Percentiles rank a stretch among this genome's conserved stretches.
Evolutionary conservation across 2,797 vertebrate species (phyloP).

Genomic region (Bryconaethiops microstoma): DNA sequence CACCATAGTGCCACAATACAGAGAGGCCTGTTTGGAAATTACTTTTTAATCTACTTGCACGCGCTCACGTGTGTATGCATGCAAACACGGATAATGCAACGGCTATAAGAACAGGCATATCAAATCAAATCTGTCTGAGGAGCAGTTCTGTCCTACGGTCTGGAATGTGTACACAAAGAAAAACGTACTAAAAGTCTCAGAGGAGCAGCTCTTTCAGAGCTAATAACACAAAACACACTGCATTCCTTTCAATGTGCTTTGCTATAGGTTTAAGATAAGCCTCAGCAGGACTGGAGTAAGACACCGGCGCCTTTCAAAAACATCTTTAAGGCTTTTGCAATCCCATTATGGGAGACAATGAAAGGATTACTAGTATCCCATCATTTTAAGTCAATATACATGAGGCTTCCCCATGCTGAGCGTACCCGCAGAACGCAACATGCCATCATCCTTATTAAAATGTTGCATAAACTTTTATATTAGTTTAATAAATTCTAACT

Average conservation of each 20-base stretch:
- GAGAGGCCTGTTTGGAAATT: slow-evolving; percentile 1
- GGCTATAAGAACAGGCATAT: slow-evolving; percentile 18
- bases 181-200: slow-evolving; percentile 31
- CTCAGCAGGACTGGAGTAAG: slow-evolving; percentile 33
- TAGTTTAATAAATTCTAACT: slow-evolving; percentile 25
- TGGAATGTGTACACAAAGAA: slow-evolving; percentile 35
- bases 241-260: slow-evolving; percentile 34
- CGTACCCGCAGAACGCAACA: background rate
- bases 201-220: slow-evolving; percentile 35
- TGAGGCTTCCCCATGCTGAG: slow-evolving; percentile 22
- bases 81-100: slow-evolving; percentile 11
- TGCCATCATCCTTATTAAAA: slow-evolving; percentile 34
- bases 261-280: slow-evolving; percentile 44
- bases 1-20: background rate
- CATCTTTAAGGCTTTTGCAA: slow-evolving; percentile 35
- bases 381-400: slow-evolving; percentile 36
- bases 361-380: slow-evolving; percentile 39
- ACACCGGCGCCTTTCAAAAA: slow-evolving; percentile 38
- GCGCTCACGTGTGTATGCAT: background rate
- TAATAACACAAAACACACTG: slow-evolving; percentile 33
- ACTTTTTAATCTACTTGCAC: slow-evolving; percentile 15
- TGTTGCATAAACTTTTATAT: slow-evolving; percentile 27
- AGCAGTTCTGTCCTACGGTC: slow-evolving; percentile 27
- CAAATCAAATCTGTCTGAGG: slow-evolving; percentile 29
- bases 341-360: slow-evolving; percentile 52